phyloP scores from a whole-genome alignment of 1,140 invertebrate genomes.

The Drosophila micromelanica region DNA sequence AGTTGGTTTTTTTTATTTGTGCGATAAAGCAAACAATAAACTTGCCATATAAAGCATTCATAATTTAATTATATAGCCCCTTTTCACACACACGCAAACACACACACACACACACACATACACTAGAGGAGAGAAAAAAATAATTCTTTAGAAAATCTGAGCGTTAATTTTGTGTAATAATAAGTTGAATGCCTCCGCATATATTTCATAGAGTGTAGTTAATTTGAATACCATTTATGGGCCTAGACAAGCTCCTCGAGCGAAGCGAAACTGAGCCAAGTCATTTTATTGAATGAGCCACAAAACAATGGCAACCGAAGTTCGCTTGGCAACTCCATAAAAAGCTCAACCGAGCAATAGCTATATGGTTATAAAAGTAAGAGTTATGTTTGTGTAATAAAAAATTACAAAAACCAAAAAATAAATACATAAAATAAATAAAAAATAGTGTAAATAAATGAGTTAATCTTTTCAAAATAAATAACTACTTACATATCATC shows the following conservation, averaged over 20 bases:
- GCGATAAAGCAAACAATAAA: conserved; percentile 72
- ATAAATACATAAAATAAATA: background rate
- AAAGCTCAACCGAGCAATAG: background rate
- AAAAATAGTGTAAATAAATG: background rate
- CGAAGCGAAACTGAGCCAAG: background rate
- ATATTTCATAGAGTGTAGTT: conserved; percentile 27
- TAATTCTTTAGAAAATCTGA: conserved; percentile 72
- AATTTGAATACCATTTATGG: conserved; percentile 47
- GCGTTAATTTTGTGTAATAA: conserved; percentile 74
- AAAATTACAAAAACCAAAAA: too few species aligned
- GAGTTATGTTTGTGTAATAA: background rate
- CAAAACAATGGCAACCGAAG: conserved; percentile 19
- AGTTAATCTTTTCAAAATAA: conserved; percentile 11
- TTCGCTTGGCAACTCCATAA: conserved; percentile 17
- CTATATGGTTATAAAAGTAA: background rate
- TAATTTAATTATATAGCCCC: conserved; percentile 79
- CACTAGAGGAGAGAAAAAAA: conserved; percentile 16
- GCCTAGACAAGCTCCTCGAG: conserved; percentile 4
- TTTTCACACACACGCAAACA: conserved; percentile 32
- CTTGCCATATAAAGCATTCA: conserved; percentile 78
- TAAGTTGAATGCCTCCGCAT: conserved; percentile 59
- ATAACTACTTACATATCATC: conserved; percentile 8
- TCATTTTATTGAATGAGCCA: conserved; percentile 22
- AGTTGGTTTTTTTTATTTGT: conserved; percentile 34
- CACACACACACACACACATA: conserved; percentile 7